Evolutionary conservation across 2,797 vertebrate genomes (phyloP).

Genomic region (Menidia menidia): DNA sequence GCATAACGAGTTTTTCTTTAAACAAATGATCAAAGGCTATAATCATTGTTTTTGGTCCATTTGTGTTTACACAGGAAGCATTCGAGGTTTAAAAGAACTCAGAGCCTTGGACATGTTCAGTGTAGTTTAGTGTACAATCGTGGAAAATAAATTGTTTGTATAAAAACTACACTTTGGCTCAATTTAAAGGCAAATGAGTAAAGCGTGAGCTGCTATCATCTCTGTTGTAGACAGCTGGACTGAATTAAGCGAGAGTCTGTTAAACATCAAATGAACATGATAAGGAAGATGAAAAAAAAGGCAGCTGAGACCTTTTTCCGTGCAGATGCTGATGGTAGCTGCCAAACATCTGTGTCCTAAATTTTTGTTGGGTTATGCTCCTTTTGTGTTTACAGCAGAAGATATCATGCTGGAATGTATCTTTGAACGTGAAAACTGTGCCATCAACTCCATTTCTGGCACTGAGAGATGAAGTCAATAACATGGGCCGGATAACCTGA

Average conservation of each 20-base stretch:
- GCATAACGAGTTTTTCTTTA: no score
- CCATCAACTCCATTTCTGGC: background rate
- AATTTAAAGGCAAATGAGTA: background rate
- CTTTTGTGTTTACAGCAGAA: background rate
- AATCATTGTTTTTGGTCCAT: background rate
- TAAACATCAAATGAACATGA: background rate
- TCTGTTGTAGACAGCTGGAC: background rate
- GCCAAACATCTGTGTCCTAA: background rate
- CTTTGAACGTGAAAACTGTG: background rate
- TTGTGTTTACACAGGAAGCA: background rate
- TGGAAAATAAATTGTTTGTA: background rate
- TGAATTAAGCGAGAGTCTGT: background rate
- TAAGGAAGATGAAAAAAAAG: background rate
- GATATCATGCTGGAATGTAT: background rate
- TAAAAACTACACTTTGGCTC: background rate
- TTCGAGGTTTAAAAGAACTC: background rate
- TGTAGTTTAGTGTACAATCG: background rate
- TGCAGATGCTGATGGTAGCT: background rate
- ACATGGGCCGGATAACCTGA: background rate
- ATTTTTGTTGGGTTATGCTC: background rate
- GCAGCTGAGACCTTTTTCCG: background rate
- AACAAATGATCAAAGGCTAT: no score
- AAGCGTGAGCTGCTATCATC: background rate
- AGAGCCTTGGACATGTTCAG: background rate
- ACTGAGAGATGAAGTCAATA: background rate